These are phyloP conservation scores for Sylvia atricapilla DNA, from an alignment of 2,113 vertebrate genomes.

Conservation along the genomic window DNA sequence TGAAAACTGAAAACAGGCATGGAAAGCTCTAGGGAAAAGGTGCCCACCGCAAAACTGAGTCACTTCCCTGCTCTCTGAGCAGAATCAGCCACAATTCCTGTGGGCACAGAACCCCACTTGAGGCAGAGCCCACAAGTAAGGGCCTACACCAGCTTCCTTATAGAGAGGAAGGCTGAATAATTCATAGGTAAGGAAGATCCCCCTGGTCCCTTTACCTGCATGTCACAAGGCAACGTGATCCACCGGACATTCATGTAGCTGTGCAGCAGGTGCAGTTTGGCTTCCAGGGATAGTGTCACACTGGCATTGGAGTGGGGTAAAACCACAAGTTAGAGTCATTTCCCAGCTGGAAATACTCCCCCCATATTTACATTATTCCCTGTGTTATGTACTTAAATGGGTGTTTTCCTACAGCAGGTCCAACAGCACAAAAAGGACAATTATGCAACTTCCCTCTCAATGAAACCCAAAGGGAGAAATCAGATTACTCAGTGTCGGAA, in stretches of 20 bases:
- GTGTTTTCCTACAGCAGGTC: not conserved
- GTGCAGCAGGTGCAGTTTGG: slow-evolving; percentile 92
- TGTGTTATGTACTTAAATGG: not conserved
- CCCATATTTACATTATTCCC: not conserved
- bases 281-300: slow-evolving; percentile 90
- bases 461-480: not conserved
- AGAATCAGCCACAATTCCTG: accelerated
- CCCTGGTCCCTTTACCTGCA: slow-evolving; percentile 62
- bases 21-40: not conserved
- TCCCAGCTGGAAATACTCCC: not conserved
- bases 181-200: not conserved
- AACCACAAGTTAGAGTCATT: not conserved
- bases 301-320: slow-evolving; percentile 47
- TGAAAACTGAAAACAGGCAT: accelerated
- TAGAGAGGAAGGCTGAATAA: not conserved
- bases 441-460: not conserved
- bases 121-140: not conserved
- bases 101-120: not conserved
- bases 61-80: not conserved
- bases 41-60: accelerated
- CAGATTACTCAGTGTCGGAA: not conserved
- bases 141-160: not conserved
- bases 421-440: accelerated
- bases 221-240: slow-evolving; percentile 90
- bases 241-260: slow-evolving; percentile 94